Conservation (phyloP, 2,113 vertebrate species). For the Dicrurus megarhynchus region DNA sequence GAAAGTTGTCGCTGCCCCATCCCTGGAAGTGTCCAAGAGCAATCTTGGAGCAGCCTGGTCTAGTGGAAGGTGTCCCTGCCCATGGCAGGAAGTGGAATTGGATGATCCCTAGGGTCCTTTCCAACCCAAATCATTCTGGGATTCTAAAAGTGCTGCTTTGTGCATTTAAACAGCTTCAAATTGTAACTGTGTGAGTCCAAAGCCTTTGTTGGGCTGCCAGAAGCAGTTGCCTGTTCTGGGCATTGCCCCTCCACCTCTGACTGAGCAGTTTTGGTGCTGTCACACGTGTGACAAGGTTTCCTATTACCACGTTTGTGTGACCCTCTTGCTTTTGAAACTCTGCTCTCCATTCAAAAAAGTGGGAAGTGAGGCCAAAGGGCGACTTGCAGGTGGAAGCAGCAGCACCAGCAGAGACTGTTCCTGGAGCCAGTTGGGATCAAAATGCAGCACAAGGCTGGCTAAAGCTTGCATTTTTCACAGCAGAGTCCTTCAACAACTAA, state of each 20-base stretch:
- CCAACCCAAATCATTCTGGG: neutral
- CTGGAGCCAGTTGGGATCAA: neutral
- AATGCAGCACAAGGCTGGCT: neutral
- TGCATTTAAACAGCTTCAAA: neutral
- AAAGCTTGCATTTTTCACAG: neutral
- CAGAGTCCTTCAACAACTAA: neutral
- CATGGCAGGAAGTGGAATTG: neutral
- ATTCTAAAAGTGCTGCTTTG: neutral
- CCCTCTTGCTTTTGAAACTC: neutral
- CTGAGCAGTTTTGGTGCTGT: neutral
- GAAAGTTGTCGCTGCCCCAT: neutral
- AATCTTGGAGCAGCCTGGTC: neutral
- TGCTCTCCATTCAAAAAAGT: neutral
- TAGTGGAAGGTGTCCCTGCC: neutral
- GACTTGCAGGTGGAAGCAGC: slow-evolving; percentile 2
- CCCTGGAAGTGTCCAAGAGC: neutral
- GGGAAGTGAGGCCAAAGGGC: slow-evolving; percentile 31
- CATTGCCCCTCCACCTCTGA: neutral
- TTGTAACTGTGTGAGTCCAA: neutral
- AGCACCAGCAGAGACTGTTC: neutral
- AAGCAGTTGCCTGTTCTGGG: neutral
- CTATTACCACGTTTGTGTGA: neutral
- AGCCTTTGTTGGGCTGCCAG: neutral
- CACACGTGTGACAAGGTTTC: neutral
- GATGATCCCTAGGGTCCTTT: neutral